phyloP scores from a whole-genome alignment of 1,140 invertebrate genomes.

The Zaprionus ornatus region DNA sequence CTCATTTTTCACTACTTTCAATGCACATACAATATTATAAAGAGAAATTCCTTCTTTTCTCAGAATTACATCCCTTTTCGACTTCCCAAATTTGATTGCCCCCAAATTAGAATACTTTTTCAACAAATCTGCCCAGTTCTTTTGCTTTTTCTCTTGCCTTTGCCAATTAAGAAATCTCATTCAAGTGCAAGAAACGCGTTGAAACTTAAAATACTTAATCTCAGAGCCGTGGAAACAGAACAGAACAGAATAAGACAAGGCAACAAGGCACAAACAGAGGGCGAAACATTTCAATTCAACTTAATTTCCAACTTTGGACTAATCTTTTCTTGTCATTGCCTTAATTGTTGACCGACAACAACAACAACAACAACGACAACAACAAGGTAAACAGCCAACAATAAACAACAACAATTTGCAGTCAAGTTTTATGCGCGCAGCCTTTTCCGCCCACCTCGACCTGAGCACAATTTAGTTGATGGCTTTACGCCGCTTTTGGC shows the following conservation, averaged over 20 bases:
- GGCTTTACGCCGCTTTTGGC: slow-evolving; percentile 55
- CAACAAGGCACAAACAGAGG: slow-evolving; percentile 6
- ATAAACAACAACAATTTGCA: slow-evolving; percentile 38
- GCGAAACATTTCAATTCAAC: slow-evolving; percentile 70
- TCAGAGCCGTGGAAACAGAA: slow-evolving; percentile 9
- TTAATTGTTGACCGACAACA: slow-evolving; percentile 75
- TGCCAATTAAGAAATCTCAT: slow-evolving; percentile 46
- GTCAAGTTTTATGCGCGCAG: slow-evolving; percentile 60
- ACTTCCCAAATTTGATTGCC: slow-evolving; percentile 4
- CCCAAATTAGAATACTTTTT: slow-evolving; percentile 17
- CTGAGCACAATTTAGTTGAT: slow-evolving; percentile 72
- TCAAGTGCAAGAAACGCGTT: slow-evolving; percentile 13
- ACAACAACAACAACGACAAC: slow-evolving; percentile 31
- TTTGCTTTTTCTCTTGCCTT: slow-evolving; percentile 7
- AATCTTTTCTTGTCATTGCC: slow-evolving; percentile 73
- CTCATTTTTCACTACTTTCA: too few species aligned
- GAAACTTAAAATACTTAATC: slow-evolving; percentile 50
- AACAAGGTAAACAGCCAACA: slow-evolving; percentile 8
- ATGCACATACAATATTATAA: too few species aligned
- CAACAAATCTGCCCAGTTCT: slow-evolving; percentile 12
- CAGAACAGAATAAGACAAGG: too few species aligned
- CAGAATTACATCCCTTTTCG: background rate
- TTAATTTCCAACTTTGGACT: slow-evolving; percentile 77
- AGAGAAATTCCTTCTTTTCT: background rate
- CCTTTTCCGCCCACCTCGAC: background rate